Conservation (phyloP, 2,113 vertebrate species). For the Hippolais icterina region DNA sequence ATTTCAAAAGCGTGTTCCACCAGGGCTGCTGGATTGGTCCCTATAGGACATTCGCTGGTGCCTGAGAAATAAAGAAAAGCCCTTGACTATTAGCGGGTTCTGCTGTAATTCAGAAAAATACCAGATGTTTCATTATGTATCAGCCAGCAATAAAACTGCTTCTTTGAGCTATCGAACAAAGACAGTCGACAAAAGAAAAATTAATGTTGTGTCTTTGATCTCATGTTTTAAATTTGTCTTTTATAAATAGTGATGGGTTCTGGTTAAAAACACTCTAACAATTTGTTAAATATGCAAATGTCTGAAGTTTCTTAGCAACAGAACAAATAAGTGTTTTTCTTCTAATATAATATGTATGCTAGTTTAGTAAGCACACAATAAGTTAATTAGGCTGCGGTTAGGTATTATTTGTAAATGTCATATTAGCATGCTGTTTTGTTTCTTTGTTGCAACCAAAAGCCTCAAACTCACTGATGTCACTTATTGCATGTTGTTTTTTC, state of each 20-base stretch:
- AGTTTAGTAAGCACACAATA: slow-evolving; percentile 77
- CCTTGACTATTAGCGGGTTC: slow-evolving; percentile 30
- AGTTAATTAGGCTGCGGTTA: slow-evolving; percentile 80
- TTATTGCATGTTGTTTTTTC: slow-evolving; percentile 14
- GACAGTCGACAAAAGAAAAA: slow-evolving; percentile 64
- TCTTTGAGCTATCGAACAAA: slow-evolving; percentile 58
- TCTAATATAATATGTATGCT: slow-evolving; percentile 73
- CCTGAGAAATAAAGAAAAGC: slow-evolving; percentile 5
- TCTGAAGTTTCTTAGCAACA: slow-evolving; percentile 76
- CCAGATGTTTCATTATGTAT: slow-evolving; percentile 68
- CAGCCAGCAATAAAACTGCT: slow-evolving; percentile 20
- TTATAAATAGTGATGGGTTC: slow-evolving; percentile 73
- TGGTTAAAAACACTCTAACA: slow-evolving; percentile 70
- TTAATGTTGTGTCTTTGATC: slow-evolving; percentile 68
- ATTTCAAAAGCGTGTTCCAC: not conserved
- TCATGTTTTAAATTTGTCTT: slow-evolving; percentile 69
- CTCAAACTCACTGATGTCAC: slow-evolving; percentile 58
- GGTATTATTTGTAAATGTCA: slow-evolving; percentile 81
- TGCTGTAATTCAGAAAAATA: slow-evolving; percentile 45
- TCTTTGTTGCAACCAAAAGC: slow-evolving; percentile 60
- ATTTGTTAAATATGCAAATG: slow-evolving; percentile 79
- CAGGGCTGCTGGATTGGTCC: not conserved
- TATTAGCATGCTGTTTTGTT: slow-evolving; percentile 76
- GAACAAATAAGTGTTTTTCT: slow-evolving; percentile 76
- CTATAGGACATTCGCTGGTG: not conserved